A percentile compares a stretch with the other conserved stretches of the same genome.
phyloP scores from a whole-genome alignment of 1,140 invertebrate species.

The Euura saliciscinereae region DNA sequence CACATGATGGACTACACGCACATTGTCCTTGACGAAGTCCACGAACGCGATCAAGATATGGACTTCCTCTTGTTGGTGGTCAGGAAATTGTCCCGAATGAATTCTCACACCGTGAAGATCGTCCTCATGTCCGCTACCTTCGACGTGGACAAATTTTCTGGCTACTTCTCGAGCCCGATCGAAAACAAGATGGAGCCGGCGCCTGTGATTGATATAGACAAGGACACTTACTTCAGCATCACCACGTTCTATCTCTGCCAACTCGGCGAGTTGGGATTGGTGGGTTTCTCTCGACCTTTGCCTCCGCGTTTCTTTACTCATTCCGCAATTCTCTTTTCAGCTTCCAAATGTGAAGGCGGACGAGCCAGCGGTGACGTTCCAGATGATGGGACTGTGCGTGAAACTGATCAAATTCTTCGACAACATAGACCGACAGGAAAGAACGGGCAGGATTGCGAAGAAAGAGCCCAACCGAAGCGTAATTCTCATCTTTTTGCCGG shows the following conservation, averaged over 20 bases:
- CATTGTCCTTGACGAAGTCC: slow-evolving; percentile 93
- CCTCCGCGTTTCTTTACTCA: slow-evolving; percentile 13
- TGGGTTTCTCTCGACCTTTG: slow-evolving; percentile 35
- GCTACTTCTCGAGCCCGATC: slow-evolving; percentile 75
- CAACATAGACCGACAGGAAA: slow-evolving; percentile 63
- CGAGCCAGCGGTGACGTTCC: slow-evolving; percentile 60
- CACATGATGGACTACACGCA: slow-evolving; percentile 77
- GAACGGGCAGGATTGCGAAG: slow-evolving; percentile 43
- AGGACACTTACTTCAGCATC: slow-evolving; percentile 61
- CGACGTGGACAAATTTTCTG: slow-evolving; percentile 72
- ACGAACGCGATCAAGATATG: slow-evolving; percentile 94
- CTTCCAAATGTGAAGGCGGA: slow-evolving; percentile 55
- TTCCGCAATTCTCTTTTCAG: slow-evolving; percentile 44
- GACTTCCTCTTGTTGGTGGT: slow-evolving; percentile 91
- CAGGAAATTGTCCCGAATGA: slow-evolving; percentile 77
- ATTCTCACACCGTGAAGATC: slow-evolving; percentile 75
- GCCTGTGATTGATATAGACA: slow-evolving; percentile 65
- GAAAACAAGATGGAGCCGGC: slow-evolving; percentile 55
- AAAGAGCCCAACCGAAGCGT: slow-evolving; percentile 61
- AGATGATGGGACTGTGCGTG: slow-evolving; percentile 66
- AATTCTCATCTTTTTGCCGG: slow-evolving; percentile 88
- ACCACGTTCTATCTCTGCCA: slow-evolving; percentile 76
- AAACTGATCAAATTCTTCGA: slow-evolving; percentile 76
- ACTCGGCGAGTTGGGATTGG: slow-evolving; percentile 48
- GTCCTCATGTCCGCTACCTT: slow-evolving; percentile 91